A percentile compares a stretch with the other conserved stretches of the same genome.
Evolutionary conservation across 2,888 invertebrate species (phyloP).

Genomic region (Cryptus armator): DNA sequence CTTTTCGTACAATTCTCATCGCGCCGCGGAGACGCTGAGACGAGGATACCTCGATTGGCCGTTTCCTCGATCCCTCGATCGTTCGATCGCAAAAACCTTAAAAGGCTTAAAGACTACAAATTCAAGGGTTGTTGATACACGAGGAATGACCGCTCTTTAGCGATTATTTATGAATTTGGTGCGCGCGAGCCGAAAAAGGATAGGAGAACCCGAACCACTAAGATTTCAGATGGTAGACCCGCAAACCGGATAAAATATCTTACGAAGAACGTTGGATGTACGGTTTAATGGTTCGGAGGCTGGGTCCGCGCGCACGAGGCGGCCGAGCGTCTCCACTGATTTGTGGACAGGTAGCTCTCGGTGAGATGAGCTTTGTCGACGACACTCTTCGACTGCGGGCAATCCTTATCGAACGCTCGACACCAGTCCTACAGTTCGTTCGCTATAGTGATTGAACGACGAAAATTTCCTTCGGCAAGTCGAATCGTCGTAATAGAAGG

Average conservation of each 20-base stretch:
- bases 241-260: conserved; percentile 81
- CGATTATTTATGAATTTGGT: conserved; percentile 84
- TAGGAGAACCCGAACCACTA: conserved; percentile 41
- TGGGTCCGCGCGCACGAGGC: neutral
- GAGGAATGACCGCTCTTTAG: conserved; percentile 75
- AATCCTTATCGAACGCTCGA: conserved; percentile 2
- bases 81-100: conserved; percentile 79
- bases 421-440: neutral
- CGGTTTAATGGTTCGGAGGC: conserved; percentile 58
- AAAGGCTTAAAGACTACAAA: conserved; percentile 84
- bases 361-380: neutral
- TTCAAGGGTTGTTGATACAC: conserved; percentile 74
- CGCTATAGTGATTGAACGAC: conserved; percentile 7
- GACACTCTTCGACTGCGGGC: neutral
- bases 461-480: neutral
- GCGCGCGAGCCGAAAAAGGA: conserved; percentile 77
- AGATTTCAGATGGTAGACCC: conserved; percentile 71
- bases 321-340: conserved; percentile 17
- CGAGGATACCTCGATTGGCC: conserved; percentile 9
- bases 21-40: conserved; percentile 21
- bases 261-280: conserved; percentile 73
- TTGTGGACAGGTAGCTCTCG: conserved; percentile 16
- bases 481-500: neutral
- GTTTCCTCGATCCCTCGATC: neutral
- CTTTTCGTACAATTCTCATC: conserved; percentile 22